These are phyloP conservation scores for Calypte anna DNA, from an alignment of 2,113 vertebrate genomes.

Conservation along the genomic window DNA sequence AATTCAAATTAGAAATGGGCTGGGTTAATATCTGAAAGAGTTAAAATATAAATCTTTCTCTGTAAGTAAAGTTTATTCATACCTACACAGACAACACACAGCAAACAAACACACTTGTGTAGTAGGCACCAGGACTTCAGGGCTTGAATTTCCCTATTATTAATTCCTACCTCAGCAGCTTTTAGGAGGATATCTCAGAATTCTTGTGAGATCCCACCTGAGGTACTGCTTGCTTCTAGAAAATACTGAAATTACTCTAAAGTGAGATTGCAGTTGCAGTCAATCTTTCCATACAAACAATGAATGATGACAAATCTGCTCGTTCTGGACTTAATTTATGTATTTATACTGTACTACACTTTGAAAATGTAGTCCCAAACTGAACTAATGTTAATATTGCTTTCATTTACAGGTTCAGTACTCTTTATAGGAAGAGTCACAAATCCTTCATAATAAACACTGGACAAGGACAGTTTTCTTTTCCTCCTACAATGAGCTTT, in stretches of 20 bases:
- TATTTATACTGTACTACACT: background rate
- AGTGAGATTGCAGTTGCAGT: background rate
- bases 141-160: background rate
- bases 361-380: background rate
- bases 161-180: background rate
- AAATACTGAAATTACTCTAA: background rate
- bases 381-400: background rate
- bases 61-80: background rate
- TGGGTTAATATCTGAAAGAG: background rate
- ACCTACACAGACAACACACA: background rate
- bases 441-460: slow-evolving; percentile 78
- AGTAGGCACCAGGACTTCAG: background rate
- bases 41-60: background rate
- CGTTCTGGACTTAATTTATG: background rate
- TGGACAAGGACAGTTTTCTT: background rate
- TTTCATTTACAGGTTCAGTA: slow-evolving; percentile 82
- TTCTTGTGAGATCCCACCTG: no score
- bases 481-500: background rate
- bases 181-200: background rate
- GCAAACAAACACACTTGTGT: background rate
- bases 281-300: background rate
- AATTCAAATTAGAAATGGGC: background rate
- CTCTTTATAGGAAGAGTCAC: slow-evolving; percentile 88
- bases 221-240: background rate
- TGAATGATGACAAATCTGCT: background rate